These are phyloP conservation scores for Chamaea fasciata DNA, from an alignment of 2,113 vertebrate genomes.

Conservation along the genomic window DNA sequence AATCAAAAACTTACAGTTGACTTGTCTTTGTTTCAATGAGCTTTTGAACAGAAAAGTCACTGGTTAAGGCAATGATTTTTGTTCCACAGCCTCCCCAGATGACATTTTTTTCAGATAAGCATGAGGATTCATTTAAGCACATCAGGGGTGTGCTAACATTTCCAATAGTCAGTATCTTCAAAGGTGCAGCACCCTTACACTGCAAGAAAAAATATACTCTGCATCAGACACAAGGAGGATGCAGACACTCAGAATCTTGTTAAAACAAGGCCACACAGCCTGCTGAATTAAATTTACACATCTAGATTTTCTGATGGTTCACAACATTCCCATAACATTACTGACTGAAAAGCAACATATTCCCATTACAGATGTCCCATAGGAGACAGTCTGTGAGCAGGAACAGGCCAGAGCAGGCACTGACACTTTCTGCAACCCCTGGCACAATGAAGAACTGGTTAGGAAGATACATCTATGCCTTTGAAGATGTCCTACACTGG, in stretches of 20 bases:
- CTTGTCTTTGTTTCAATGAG: slow-evolving; percentile 84
- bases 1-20: slow-evolving; percentile 75
- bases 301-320: neutral
- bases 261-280: neutral
- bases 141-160: slow-evolving; percentile 82
- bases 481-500: neutral
- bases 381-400: neutral
- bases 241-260: neutral
- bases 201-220: slow-evolving; percentile 30
- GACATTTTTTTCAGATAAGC: slow-evolving; percentile 72
- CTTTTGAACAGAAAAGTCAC: slow-evolving; percentile 82
- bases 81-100: slow-evolving; percentile 91
- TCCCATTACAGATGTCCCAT: neutral
- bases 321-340: neutral
- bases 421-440: neutral
- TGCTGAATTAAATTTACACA: neutral
- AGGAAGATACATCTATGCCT: neutral
- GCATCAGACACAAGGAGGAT: neutral
- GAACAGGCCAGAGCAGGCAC: neutral
- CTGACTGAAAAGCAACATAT: neutral
- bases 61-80: slow-evolving; percentile 81
- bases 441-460: neutral
- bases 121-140: slow-evolving; percentile 80
- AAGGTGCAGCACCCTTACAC: slow-evolving; percentile 71
- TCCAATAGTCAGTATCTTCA: slow-evolving; percentile 82